Percentiles rank a stretch among this genome's conserved stretches.
phyloP scores from a whole-genome alignment of 2,888 invertebrate genomes.

The Chrysolina haemoptera region DNA sequence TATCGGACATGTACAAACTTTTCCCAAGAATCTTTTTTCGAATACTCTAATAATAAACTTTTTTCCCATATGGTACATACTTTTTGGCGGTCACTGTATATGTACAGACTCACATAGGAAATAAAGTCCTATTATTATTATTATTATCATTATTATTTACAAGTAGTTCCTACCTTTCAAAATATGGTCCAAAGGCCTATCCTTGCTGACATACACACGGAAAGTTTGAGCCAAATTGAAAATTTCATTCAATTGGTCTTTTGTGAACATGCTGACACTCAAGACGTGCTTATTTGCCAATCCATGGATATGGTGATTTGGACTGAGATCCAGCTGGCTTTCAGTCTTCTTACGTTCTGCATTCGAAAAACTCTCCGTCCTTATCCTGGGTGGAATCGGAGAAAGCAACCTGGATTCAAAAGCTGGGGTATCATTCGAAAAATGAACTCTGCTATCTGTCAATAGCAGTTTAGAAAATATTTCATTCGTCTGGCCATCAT shows the following conservation, averaged over 20 bases:
- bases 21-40: too few species aligned
- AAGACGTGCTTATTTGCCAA: slow-evolving; percentile 86
- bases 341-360: slow-evolving; percentile 57
- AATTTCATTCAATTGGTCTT: slow-evolving; percentile 92
- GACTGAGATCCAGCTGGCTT: slow-evolving; percentile 43
- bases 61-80: too few species aligned
- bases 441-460: slow-evolving; percentile 72
- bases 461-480: slow-evolving; percentile 71
- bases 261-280: slow-evolving; percentile 87
- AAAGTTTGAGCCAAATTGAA: slow-evolving; percentile 95
- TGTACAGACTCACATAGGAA: too few species aligned
- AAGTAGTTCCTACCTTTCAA: slow-evolving; percentile 70
- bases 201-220: slow-evolving; percentile 86
- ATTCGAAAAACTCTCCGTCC: slow-evolving; percentile 60
- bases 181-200: slow-evolving; percentile 87
- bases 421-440: slow-evolving; percentile 70
- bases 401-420: slow-evolving; percentile 52
- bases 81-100: too few species aligned
- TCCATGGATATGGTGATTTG: slow-evolving; percentile 53
- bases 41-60: too few species aligned
- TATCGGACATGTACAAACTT: too few species aligned
- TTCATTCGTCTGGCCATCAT: slow-evolving; percentile 73
- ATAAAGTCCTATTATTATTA: too few species aligned
- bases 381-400: slow-evolving; percentile 58
- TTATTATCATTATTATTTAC: too few species aligned